Conservation (phyloP, 2,797 vertebrate genomes). For the Ciconia nigra region DNA sequence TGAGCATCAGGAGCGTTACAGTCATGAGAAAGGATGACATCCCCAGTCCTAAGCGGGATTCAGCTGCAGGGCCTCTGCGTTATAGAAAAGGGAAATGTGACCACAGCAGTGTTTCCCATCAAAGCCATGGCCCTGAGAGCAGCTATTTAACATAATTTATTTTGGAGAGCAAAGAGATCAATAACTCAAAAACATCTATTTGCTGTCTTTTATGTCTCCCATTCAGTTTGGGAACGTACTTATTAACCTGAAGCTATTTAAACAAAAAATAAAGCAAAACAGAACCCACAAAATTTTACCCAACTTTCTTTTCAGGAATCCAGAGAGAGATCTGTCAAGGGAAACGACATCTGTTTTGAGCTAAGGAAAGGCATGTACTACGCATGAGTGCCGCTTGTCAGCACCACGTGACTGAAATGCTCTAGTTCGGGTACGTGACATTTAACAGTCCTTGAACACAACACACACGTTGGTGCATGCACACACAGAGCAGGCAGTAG, state of each 20-base stretch:
- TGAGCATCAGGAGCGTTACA: background rate
- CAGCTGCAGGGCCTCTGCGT: background rate
- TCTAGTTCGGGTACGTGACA: background rate
- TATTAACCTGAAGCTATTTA: background rate
- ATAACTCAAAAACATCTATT: background rate
- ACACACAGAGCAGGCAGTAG: background rate
- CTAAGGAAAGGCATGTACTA: constrained; percentile 2
- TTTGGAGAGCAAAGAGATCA: background rate
- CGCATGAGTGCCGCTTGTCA: background rate
- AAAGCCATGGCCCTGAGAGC: background rate
- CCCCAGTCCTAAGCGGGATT: background rate
- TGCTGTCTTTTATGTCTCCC: background rate
- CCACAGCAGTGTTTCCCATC: constrained; percentile 2
- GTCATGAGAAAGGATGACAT: background rate
- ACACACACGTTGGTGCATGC: accelerated
- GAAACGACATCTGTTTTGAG: constrained; percentile 33
- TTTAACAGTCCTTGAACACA: background rate
- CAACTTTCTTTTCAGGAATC: constrained; percentile 6
- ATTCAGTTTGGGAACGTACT: background rate
- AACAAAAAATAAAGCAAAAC: background rate
- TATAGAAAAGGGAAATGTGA: background rate
- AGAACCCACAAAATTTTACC: background rate
- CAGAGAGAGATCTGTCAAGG: background rate
- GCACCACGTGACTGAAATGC: background rate
- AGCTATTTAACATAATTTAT: background rate